phyloP scores from a whole-genome alignment of 2,113 vertebrate genomes.

The Heterotis niloticus region DNA sequence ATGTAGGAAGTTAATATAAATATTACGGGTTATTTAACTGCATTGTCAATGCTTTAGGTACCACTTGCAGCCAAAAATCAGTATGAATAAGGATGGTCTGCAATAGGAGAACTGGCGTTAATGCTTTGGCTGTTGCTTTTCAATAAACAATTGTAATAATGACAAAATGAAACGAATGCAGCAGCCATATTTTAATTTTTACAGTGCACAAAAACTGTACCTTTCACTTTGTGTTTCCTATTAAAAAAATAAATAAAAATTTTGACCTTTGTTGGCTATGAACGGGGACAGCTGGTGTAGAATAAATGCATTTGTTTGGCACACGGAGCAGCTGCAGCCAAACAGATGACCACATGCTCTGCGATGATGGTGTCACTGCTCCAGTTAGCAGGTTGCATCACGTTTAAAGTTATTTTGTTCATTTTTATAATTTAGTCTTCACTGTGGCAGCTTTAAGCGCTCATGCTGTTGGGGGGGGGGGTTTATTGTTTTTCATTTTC shows the following conservation, averaged over 20 bases:
- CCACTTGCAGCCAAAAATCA: too few species aligned
- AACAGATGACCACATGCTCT: constrained; percentile 64
- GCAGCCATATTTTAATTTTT: too few species aligned
- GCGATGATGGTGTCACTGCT: constrained; percentile 63
- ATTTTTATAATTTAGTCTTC: constrained; percentile 66
- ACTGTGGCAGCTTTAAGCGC: constrained; percentile 38
- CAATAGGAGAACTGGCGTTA: too few species aligned
- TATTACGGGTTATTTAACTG: too few species aligned
- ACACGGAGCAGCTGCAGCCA: constrained; percentile 61
- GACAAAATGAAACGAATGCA: too few species aligned
- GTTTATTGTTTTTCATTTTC: constrained; percentile 57
- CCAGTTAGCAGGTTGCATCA: constrained; percentile 65
- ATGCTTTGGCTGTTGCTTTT: too few species aligned
- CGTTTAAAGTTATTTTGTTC: constrained; percentile 54
- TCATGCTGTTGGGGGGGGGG: constrained; percentile 63
- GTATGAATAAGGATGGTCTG: too few species aligned
- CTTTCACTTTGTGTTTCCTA: neutral
- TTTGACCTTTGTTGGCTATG: constrained; percentile 58
- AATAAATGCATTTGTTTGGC: constrained; percentile 61
- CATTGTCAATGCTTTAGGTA: too few species aligned
- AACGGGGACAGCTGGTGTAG: constrained; percentile 65
- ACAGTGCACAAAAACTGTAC: neutral
- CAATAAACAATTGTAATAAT: too few species aligned
- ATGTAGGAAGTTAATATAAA: too few species aligned
- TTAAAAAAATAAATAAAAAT: constrained; percentile 25